These are phyloP conservation scores for Talpa occidentalis DNA, from an alignment of 2,113 vertebrate genomes.

Conservation along the genomic window DNA sequence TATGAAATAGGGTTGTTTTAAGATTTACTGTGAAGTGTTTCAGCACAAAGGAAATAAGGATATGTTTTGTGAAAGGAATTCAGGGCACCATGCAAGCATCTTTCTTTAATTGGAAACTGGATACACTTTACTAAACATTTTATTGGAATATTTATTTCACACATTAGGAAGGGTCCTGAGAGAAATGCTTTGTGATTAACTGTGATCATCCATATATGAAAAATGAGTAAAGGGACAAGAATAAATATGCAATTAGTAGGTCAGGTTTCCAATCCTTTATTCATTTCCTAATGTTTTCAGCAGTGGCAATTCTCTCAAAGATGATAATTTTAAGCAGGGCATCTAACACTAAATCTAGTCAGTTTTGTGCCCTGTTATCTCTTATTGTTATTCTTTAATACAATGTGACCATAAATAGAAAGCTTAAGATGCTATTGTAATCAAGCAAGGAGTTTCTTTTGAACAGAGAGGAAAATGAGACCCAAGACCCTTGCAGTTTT, in stretches of 20 bases:
- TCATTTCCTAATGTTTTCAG: background rate
- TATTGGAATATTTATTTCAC: slow-evolving; percentile 66
- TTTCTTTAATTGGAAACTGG: slow-evolving; percentile 62
- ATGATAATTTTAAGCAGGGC: background rate
- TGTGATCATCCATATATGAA: slow-evolving; percentile 53
- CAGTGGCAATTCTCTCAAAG: background rate
- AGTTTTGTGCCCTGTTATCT: background rate
- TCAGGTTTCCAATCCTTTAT: background rate
- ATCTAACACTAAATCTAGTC: background rate
- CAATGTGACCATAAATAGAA: slow-evolving; percentile 11
- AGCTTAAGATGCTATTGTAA: background rate
- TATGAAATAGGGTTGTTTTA: slow-evolving; percentile 54
- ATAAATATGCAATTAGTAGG: slow-evolving; percentile 44
- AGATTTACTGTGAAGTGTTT: slow-evolving; percentile 34
- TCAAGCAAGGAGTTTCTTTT: slow-evolving; percentile 13
- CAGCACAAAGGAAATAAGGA: background rate
- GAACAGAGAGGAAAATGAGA: background rate
- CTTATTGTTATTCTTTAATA: slow-evolving; percentile 39
- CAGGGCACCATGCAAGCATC: background rate
- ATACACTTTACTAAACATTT: slow-evolving; percentile 60
- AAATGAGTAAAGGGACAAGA: slow-evolving; percentile 51
- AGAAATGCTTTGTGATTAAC: slow-evolving; percentile 53
- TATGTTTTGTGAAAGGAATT: slow-evolving; percentile 51
- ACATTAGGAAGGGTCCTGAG: slow-evolving; percentile 11
- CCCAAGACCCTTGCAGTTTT: background rate